Conservation (phyloP, 2,888 invertebrate genomes). For the Drosophila anceps region DNA sequence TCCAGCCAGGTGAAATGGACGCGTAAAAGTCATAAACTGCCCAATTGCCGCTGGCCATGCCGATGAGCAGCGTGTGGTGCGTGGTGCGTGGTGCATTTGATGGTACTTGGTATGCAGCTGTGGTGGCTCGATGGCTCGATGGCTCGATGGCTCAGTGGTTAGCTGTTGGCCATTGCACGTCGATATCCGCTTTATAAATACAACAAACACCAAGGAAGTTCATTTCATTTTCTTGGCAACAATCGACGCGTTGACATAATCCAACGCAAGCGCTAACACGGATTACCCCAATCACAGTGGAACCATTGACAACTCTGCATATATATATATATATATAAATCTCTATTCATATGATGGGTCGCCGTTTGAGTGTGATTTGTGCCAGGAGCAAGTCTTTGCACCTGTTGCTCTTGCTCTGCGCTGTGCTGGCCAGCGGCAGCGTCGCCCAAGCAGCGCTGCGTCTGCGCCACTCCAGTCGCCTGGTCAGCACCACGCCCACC, state of each 20-base stretch:
- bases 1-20: slow-evolving; percentile 70
- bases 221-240: slow-evolving; percentile 82
- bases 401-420: slow-evolving; percentile 25
- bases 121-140: slow-evolving; percentile 9
- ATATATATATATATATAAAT: not conserved
- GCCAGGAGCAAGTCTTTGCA: slow-evolving; percentile 15
- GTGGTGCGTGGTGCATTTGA: slow-evolving; percentile 10
- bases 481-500: slow-evolving; percentile 44
- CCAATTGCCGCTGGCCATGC: slow-evolving; percentile 47
- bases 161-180: slow-evolving; percentile 29
- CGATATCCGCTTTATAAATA: slow-evolving; percentile 85
- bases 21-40: slow-evolving; percentile 73
- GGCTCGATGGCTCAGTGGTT: slow-evolving; percentile 9
- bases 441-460: slow-evolving; percentile 50
- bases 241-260: slow-evolving; percentile 77
- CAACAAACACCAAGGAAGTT: slow-evolving; percentile 83
- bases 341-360: slow-evolving; percentile 37
- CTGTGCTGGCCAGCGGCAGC: slow-evolving; percentile 13
- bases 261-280: slow-evolving; percentile 17
- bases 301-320: not conserved
- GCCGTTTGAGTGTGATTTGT: slow-evolving; percentile 17
- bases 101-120: slow-evolving; percentile 63
- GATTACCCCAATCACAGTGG: slow-evolving; percentile 10
- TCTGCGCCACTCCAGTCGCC: slow-evolving; percentile 54
- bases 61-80: slow-evolving; percentile 35